Evolutionary conservation across 2,113 vertebrate genomes (phyloP).

Genomic region (Nannobrachium achirus): DNA sequence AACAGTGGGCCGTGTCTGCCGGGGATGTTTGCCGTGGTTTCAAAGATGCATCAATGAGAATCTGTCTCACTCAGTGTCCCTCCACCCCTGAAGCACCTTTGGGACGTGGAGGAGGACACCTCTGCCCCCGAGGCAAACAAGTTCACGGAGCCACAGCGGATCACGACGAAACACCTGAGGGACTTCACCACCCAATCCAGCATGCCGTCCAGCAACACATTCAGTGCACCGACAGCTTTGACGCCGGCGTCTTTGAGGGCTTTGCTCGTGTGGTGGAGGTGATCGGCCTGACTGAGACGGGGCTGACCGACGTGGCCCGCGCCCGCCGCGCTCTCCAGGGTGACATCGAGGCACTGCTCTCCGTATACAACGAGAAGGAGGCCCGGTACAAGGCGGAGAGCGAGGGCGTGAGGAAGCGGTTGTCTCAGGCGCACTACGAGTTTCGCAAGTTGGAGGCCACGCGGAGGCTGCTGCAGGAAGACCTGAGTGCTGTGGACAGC

Average conservation of each 20-base stretch:
- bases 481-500: conserved; percentile 72
- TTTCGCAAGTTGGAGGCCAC: conserved; percentile 82
- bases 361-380: conserved; percentile 88
- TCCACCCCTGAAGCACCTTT: conserved; percentile 80
- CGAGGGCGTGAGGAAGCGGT: conserved; percentile 77
- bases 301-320: conserved; percentile 69
- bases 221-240: too few species aligned
- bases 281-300: conserved; percentile 70
- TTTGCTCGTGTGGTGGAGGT: conserved; percentile 85
- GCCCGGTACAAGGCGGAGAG: conserved; percentile 88
- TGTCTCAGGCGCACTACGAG: conserved; percentile 87
- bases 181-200: conserved; percentile 91
- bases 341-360: conserved; percentile 85
- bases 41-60: conserved; percentile 51
- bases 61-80: conserved; percentile 75
- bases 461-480: conserved; percentile 82
- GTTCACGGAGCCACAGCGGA: conserved; percentile 73
- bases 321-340: conserved; percentile 80
- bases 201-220: conserved; percentile 89
- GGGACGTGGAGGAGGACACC: conserved; percentile 76
- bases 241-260: too few species aligned
- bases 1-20: conserved; percentile 27
- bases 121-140: conserved; percentile 70
- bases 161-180: conserved; percentile 87
- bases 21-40: conserved; percentile 47